A percentile compares a stretch with the other conserved stretches of the same genome.
phyloP scores from a whole-genome alignment of 30 jellyfish, hydroid and myxozoan species.

The Chironex yamaguchii region DNA sequence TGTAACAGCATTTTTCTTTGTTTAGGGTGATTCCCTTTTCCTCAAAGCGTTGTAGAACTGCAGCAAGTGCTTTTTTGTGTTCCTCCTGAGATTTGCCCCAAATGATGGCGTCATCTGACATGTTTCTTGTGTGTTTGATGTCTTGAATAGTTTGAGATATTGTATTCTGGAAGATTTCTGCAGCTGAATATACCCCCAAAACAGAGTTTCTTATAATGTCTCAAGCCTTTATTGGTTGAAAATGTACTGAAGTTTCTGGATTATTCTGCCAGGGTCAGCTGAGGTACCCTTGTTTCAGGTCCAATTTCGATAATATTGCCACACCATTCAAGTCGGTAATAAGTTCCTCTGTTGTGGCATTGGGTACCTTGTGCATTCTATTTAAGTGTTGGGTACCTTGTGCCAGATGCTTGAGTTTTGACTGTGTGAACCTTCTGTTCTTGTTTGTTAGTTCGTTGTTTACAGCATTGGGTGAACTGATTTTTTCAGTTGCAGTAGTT shows the following conservation, averaged over 20 bases:
- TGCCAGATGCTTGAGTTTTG: too few species aligned
- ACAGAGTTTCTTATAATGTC: not conserved
- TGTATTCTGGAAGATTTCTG: conserved; percentile 47
- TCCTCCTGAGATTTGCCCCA: conserved; percentile 52
- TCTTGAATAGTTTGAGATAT: conserved; percentile 39
- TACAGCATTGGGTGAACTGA: conserved; percentile 60
- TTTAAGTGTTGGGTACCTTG: too few species aligned
- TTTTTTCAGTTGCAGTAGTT: conserved; percentile 36
- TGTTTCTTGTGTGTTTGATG: conserved; percentile 29
- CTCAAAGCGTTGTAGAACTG: conserved; percentile 21
- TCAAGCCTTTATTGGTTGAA: not conserved
- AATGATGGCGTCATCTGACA: conserved; percentile 44
- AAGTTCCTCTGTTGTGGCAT: too few species aligned
- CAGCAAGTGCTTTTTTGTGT: conserved; percentile 40
- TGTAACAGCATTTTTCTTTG: conserved; percentile 65
- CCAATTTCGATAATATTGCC: too few species aligned
- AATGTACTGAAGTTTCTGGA: too few species aligned
- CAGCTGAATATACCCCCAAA: conserved; percentile 5
- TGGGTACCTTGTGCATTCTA: too few species aligned
- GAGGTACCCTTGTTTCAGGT: too few species aligned
- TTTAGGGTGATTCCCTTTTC: too few species aligned
- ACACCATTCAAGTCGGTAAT: too few species aligned
- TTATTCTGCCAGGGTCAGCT: too few species aligned
- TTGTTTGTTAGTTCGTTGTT: not conserved
- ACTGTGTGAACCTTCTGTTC: too few species aligned